phyloP scores from a whole-genome alignment of 92 coral and sea anemone genomes.

The Actinostola sp. region DNA sequence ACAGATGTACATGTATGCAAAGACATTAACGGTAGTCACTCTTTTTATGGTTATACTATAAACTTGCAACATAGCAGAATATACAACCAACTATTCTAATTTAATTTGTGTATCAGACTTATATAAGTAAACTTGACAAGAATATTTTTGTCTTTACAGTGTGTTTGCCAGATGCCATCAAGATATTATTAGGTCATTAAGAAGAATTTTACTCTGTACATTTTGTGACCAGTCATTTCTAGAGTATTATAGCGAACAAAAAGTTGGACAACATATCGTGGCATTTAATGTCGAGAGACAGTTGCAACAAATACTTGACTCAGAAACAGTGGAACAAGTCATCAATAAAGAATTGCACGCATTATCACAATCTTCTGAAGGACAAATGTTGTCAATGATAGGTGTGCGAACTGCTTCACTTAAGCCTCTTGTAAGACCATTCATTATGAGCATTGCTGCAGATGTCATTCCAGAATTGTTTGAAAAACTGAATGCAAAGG shows the following conservation, averaged over 20 bases:
- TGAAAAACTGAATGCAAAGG: constrained; percentile 63
- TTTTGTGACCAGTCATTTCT: constrained; percentile 73
- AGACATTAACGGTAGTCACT: too few species aligned
- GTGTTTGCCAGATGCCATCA: constrained; percentile 58
- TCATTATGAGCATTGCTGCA: constrained; percentile 61
- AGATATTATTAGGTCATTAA: constrained; percentile 67
- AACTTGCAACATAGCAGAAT: too few species aligned
- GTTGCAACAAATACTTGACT: constrained; percentile 64
- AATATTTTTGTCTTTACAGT: constrained; percentile 37
- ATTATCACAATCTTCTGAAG: constrained; percentile 72
- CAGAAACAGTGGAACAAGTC: constrained; percentile 71
- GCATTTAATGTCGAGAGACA: constrained; percentile 79
- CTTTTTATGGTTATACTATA: too few species aligned
- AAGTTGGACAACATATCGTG: constrained; percentile 67
- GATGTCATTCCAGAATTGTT: constrained; percentile 61
- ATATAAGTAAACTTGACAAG: too few species aligned
- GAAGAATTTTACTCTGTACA: constrained; percentile 52
- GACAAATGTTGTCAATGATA: constrained; percentile 61
- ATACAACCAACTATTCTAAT: too few species aligned
- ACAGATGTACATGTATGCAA: too few species aligned
- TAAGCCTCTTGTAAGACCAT: constrained; percentile 66
- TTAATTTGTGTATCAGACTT: too few species aligned
- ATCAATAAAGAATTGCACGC: constrained; percentile 66
- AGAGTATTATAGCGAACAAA: constrained; percentile 66
- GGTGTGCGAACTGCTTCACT: constrained; percentile 59